Evolutionary conservation across 2,797 vertebrate species (phyloP), one percentile per base, ranked within the genome.

Genomic region (Microcaecilia unicolor): DNA sequence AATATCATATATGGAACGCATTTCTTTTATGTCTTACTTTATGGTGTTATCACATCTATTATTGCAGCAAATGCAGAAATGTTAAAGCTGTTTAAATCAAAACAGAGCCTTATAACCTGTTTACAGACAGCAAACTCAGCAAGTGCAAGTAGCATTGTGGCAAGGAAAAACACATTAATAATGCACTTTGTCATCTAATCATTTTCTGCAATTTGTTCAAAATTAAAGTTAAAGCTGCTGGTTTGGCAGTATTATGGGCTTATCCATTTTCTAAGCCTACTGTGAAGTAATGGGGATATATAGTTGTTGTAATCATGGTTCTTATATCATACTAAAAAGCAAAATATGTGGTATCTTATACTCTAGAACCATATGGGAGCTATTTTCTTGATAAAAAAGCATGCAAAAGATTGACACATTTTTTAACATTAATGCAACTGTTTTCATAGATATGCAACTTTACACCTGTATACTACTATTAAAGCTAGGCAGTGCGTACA

Each of bases 11-110:
- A 52, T 48, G 41, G 22, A 46, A 8, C 23, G 70, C 64, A 60
- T 59, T 61, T 44, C 41, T 68, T 66, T 58, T 44, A 47, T 38
- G 25, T 58, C 33, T 70, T 53, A 39, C 42, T 64, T 62, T 58
- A 51, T 0, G 0, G 27, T 49, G 15, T 52, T 67, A 34, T 45
- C 22, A 17, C 32, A 47, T 24, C 13, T 34, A 16, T 61, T 70
- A 58, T 41, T 66, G 46, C 27, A 56, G 44, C 59, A 62, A 68
- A 51, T 42, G 34, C 61, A 68, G 30, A 60, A 61, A 59, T 24
- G 14, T 36, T 61, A 50, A 32, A 31, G 9, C 15, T 36, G 22
- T 41, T 57, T 59, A 66, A 64, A 60, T 65, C 36, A 53, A 56
- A 61, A 60, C 3, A 32, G 31, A 63, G 15, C 7, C 14, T 27